Conservation (phyloP, 2,113 vertebrate genomes). For the Anthoscopus minutus region DNA sequence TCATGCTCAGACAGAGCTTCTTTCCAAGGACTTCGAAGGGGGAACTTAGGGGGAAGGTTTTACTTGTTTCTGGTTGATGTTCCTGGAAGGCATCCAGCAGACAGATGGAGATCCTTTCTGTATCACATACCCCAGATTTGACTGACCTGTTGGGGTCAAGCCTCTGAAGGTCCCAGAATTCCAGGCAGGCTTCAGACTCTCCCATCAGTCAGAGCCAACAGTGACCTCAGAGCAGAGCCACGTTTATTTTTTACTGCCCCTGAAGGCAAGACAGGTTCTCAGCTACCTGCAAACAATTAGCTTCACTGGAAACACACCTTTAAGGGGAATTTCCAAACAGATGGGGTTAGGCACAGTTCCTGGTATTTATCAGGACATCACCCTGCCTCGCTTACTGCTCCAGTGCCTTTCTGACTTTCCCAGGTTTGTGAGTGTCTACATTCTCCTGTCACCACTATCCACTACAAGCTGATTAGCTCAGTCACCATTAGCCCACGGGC, state of each 20-base stretch:
- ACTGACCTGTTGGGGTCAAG: neutral
- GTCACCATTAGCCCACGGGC: neutral
- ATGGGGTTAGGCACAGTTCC: neutral
- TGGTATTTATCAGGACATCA: neutral
- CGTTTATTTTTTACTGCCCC: neutral
- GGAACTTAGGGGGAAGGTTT: neutral
- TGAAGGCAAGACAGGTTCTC: neutral
- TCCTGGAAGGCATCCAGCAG: neutral
- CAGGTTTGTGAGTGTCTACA: neutral
- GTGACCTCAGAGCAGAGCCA: neutral
- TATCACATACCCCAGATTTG: neutral
- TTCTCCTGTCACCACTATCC: neutral
- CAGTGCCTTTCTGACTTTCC: neutral
- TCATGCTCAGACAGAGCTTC: neutral
- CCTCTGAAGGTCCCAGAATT: neutral
- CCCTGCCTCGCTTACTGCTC: neutral
- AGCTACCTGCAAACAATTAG: neutral
- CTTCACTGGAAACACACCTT: neutral
- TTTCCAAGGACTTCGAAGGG: neutral
- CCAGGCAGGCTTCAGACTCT: neutral
- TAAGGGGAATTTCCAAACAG: neutral
- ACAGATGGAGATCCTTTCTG: neutral
- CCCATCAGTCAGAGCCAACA: neutral
- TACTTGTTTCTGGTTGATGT: neutral
- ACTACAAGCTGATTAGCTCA: rapidly evolving